Percentiles rank a stretch among this genome's conserved stretches.
Conservation (phyloP, 2,888 invertebrate genomes). For the Noctua pronuba region DNA sequence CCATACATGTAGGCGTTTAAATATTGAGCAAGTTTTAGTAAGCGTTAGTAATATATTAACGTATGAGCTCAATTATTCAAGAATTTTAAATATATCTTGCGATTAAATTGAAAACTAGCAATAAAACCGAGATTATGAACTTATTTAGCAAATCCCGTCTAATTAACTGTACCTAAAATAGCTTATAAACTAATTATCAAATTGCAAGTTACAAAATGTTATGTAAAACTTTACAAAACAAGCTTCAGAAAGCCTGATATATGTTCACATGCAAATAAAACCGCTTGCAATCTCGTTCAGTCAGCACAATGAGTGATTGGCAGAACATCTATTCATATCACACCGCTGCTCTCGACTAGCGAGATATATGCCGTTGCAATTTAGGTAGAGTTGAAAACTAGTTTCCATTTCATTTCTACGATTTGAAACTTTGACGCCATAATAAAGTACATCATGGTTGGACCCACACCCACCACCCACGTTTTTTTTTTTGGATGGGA, state of each 20-base stretch:
- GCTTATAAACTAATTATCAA: background rate
- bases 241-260: background rate
- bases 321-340: constrained; percentile 31
- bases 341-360: background rate
- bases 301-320: constrained; percentile 31
- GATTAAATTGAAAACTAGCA: background rate
- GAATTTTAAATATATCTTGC: constrained; percentile 9
- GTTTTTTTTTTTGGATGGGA: no score
- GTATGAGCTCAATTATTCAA: constrained; percentile 33
- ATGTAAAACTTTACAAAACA: background rate
- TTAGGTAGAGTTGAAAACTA: background rate
- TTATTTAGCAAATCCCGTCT: background rate
- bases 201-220: background rate
- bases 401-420: background rate
- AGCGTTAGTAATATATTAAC: background rate
- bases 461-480: background rate
- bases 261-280: constrained; percentile 20
- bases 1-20: constrained; percentile 15
- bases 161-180: background rate
- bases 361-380: constrained; percentile 17
- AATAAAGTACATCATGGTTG: background rate
- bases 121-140: background rate
- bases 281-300: constrained; percentile 24
- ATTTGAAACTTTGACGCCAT: background rate
- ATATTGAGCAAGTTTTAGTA: constrained; percentile 36